Evolutionary conservation across 2,797 vertebrate genomes (phyloP), one percentile per base, ranked within the genome.

Genomic region (Karalla daura): DNA sequence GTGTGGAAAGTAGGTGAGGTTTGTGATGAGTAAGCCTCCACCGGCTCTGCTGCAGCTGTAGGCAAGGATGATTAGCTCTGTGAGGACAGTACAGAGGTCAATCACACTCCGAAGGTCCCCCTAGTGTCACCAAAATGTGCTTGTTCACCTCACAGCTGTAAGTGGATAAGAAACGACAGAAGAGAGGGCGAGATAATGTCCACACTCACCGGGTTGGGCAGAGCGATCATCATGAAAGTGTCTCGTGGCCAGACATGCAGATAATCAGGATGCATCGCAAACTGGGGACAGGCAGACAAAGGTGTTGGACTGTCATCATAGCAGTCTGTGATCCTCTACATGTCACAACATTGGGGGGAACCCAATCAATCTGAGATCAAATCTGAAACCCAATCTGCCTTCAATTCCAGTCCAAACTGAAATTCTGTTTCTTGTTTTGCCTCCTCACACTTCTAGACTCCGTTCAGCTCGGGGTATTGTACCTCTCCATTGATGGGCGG

Each of bases 161-260:
- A n/a, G 13, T 14, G 3, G 15, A 63, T 18, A 39, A 36, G n/a
- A n/a, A n/a, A n/a, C n/a, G n/a, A n/a, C 1, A n/a, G 1, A 10
- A 14, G 5, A 35, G 4, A 24, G 7, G 25, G n/a, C 4, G 15
- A 39, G 7, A 7, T 5, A 10, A 14, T 12, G 32, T 33, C 70
- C 7, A 37, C 15, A 71, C 90, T 90, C 90, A 98, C 98, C 95
- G 87, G 59, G 84, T 99, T 99, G 47, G 98, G 97, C 76, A 99
- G 94, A 0, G 97, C 98, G 27, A 99, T 99, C 98, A 99, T 98
- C 98, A 99, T 99, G 88, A 99, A 99, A 24, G 96, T 96, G 89
- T 99, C 97, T 69, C 98, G 92, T 0, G 98, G 98, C 98, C 98
- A 99, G 76, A 99, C 98, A 71, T 99, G 98, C 54, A 99, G 94